phyloP scores from a whole-genome alignment of 2,113 vertebrate species.

The Amazona vittata region DNA sequence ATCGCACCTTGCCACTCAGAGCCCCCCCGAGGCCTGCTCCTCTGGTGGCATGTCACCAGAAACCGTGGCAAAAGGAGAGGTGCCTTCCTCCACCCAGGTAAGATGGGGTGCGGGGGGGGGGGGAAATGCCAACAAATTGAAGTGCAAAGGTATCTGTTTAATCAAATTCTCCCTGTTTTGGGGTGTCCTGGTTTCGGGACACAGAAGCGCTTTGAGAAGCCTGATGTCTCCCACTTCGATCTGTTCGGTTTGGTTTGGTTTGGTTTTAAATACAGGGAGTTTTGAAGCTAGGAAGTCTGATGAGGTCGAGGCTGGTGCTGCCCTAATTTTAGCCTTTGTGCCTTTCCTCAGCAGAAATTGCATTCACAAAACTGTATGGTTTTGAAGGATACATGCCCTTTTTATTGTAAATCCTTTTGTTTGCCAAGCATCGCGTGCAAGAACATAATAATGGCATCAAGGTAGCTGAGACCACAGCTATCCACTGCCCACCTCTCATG shows the following conservation, averaged over 20 bases:
- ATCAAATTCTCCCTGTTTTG: neutral
- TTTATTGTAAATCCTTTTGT: neutral
- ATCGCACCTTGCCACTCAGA: conserved; percentile 59
- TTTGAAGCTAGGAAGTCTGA: neutral
- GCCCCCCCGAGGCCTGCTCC: conserved; percentile 21
- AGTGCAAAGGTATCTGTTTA: neutral
- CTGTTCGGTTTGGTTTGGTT: neutral
- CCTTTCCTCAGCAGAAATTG: neutral
- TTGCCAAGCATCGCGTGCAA: neutral
- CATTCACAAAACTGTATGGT: neutral
- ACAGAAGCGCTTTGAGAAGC: neutral
- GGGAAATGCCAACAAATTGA: neutral
- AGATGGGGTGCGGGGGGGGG: too few species aligned
- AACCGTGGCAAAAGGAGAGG: conserved; percentile 62
- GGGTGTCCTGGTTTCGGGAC: neutral
- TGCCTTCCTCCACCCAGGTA: conserved; percentile 63
- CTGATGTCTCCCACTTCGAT: neutral
- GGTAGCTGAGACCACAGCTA: neutral
- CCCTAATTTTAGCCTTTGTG: neutral
- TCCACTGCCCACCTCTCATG: neutral
- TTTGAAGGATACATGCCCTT: neutral
- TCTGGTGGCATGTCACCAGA: conserved; percentile 72
- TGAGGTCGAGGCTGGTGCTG: neutral
- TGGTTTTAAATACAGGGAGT: neutral
- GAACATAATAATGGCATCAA: neutral